These are phyloP conservation scores for Exephanes ischioxanthus DNA, from an alignment of 2,888 invertebrate genomes.

Conservation along the genomic window DNA sequence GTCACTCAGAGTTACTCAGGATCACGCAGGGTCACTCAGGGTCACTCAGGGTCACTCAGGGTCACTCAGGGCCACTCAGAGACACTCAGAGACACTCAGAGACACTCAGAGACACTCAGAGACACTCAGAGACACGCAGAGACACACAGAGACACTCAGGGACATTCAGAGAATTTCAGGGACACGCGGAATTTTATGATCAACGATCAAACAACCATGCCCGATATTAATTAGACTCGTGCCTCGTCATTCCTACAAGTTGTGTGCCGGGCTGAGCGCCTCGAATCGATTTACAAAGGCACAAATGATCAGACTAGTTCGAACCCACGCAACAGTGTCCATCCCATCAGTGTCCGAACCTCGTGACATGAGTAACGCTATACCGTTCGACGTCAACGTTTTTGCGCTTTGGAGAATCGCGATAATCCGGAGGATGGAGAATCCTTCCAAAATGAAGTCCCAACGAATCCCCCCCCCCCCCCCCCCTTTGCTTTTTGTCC, in stretches of 20 bases:
- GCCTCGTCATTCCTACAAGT: background rate
- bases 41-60: too few species aligned
- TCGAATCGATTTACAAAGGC: background rate
- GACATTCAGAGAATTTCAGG: too few species aligned
- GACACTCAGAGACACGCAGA: too few species aligned
- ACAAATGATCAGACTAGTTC: too few species aligned
- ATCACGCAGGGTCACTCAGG: too few species aligned
- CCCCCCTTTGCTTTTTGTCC: too few species aligned
- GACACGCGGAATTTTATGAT: constrained; percentile 29
- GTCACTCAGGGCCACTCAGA: too few species aligned
- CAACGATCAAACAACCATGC: constrained; percentile 41
- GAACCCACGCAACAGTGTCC: background rate
- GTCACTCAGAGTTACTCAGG: too few species aligned
- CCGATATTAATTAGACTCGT: constrained; percentile 42
- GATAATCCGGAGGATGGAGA: background rate
- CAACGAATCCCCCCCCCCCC: too few species aligned
- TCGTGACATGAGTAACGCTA: background rate
- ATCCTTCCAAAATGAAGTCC: background rate
- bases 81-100: too few species aligned
- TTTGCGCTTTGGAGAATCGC: background rate
- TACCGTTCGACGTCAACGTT: background rate
- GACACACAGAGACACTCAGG: too few species aligned
- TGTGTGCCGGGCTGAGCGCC: background rate
- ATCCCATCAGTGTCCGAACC: background rate
- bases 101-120: too few species aligned